Evolutionary conservation across 1,140 invertebrate genomes (phyloP), one percentile per base, ranked within the genome.

Genomic region (Eupeodes corollae): DNA sequence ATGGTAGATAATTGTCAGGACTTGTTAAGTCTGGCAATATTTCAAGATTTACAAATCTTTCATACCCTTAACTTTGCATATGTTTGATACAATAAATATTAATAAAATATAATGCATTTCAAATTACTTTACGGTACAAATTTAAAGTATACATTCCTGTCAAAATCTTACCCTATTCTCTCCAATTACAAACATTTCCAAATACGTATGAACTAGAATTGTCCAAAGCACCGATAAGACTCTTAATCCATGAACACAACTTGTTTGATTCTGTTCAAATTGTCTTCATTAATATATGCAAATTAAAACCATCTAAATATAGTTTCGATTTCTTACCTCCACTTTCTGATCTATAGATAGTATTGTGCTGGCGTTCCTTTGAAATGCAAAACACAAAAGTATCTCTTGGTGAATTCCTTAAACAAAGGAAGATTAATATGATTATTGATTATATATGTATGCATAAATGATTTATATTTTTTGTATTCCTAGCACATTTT

Each of bases 161-260:
- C 3, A 5, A 26, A 15, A 13, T 41, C 21, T 47, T 54, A 63
- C 66, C 48, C 64, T 59, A 48, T 83, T 82, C 71, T 84, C 83
- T 15, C 82, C 78, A 18, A 88, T 80, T 43, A 79, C 78, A 69
- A 86, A 88, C 34, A 87, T 77, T 57, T 86, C 80, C 14, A 88
- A 71, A 67, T 88, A 90, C 1, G 87, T 88, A 63, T 95, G 91
- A 5, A 91, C 90, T 75, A 93, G 77, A 50, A 94, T 86, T n/a
- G 93, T 88, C 91, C 91, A 94, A 1, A 81, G 75, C 47, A 93
- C 79, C 9, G 86, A 89, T 49, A 93, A 70, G 38, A 92, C 89
- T 41, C 87, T 73, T 35, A 91, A 71, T 2, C 88, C 87, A 56
- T 91, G 86, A n/a, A 91, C 70, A 57, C 83, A 88, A 40, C 79